Evolutionary conservation across 2,113 vertebrate genomes (phyloP).

Genomic region (Takifugu flavidus): DNA sequence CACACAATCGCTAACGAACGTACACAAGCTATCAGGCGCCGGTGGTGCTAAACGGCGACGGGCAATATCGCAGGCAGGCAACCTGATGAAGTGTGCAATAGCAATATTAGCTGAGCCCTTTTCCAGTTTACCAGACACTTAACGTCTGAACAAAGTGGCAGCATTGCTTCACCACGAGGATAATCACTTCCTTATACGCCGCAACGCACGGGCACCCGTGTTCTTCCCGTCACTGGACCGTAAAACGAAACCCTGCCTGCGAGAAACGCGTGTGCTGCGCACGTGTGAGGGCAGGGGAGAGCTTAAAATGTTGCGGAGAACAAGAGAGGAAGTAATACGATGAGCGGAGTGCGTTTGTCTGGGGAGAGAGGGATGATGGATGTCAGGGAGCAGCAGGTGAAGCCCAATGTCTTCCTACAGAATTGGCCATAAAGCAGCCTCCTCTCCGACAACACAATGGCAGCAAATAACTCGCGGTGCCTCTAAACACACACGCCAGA

Average conservation of each 20-base stretch:
- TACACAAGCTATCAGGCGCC: conserved; percentile 60
- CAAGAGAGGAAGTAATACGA: conserved; percentile 54
- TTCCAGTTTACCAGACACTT: conserved; percentile 55
- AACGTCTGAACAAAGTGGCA: conserved; percentile 49
- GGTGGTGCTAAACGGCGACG: conserved; percentile 59
- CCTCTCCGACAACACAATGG: conserved; percentile 62
- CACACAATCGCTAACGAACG: conserved; percentile 35
- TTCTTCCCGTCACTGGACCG: no score
- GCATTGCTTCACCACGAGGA: conserved; percentile 13
- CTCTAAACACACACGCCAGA: conserved; percentile 22
- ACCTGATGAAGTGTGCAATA: conserved; percentile 71
- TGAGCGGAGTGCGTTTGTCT: conserved; percentile 54
- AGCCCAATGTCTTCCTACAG: conserved; percentile 64
- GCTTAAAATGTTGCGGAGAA: conserved; percentile 54
- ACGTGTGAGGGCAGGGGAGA: conserved; percentile 15
- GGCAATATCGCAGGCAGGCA: conserved; percentile 57
- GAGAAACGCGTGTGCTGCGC: conserved; percentile 17
- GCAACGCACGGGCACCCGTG: background rate
- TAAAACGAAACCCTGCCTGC: no score
- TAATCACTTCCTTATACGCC: conserved; percentile 43
- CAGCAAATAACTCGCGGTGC: conserved; percentile 64
- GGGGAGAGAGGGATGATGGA: conserved; percentile 60
- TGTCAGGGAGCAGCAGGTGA: conserved; percentile 59
- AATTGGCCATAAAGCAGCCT: conserved; percentile 56
- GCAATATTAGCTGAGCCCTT: conserved; percentile 58